Conservation (phyloP, 2,888 invertebrate species). For the Cephus pulcher region DNA sequence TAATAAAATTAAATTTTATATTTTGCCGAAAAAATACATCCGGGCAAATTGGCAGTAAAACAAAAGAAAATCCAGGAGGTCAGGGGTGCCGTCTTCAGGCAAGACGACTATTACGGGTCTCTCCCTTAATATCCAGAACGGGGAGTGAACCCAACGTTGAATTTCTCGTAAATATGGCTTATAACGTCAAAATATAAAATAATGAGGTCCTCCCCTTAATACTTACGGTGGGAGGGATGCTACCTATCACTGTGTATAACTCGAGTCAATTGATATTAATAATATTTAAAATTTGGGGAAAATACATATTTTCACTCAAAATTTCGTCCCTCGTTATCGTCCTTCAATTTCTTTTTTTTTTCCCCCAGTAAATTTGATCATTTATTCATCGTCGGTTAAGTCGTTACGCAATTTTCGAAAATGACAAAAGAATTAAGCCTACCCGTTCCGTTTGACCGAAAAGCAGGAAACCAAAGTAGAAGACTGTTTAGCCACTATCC, state of each 20-base stretch:
- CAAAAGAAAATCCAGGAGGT: conserved; percentile 15
- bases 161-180: conserved; percentile 55
- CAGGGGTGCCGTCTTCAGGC: neutral
- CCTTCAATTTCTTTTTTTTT: neutral
- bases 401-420: neutral
- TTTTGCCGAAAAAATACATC: conserved; percentile 26
- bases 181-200: conserved; percentile 54
- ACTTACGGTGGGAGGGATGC: conserved; percentile 46
- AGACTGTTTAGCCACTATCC: neutral
- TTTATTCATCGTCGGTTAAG: neutral
- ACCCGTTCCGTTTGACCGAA: neutral
- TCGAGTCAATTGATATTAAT: conserved; percentile 34
- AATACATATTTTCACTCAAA: neutral
- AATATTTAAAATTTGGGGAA: neutral
- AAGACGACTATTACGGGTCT: conserved; percentile 12
- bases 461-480: neutral
- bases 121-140: conserved; percentile 7
- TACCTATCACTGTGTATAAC: conserved; percentile 24
- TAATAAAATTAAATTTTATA: conserved; percentile 40
- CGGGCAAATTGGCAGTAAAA: conserved; percentile 41
- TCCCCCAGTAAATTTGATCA: no score
- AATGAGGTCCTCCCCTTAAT: conserved; percentile 54
- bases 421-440: neutral
- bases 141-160: neutral
- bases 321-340: neutral